Evolutionary conservation across 2,888 invertebrate species (phyloP), one percentile per base, ranked within the genome.

Genomic region (Macaria notata): DNA sequence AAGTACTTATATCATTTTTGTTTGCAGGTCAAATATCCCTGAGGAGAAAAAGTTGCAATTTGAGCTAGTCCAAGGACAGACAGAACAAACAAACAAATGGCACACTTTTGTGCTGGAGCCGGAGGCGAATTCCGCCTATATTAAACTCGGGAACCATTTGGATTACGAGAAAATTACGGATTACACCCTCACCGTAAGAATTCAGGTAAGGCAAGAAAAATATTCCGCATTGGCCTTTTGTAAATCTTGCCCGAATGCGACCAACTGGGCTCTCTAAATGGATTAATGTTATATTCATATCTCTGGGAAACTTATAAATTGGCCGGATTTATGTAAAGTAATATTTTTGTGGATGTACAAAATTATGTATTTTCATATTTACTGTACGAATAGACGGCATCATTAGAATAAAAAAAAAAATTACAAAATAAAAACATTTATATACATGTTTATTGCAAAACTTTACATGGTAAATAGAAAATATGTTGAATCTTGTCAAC

Each of bases 101-200:
- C 95, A 95, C 70, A 96, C 96, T 0, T 97, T 95, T 74, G 93
- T 94, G 7, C 76, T 94, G 61, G 94, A 94, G 74, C 94, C 95
- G 44, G 94, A 93, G 61, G 94, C 94, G 19, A 94, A 95, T 63
- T 92, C 92, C 2, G 97, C 96, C 4, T 93, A 94, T 64, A 95
- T 98, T 56, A 95, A 94, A 71, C 92, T 97, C 49, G 95, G 95
- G 30, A 94, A 95, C 73, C 92, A 93, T 54, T 92, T 98, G 65
- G 97, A 98, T 87, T 98, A 94, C 78, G 98, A 98, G 86, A 94
- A 94, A 64, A 96, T 96, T 52, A 95, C 95, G 0, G 95, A 96
- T 70, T 98, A 97, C 76, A 95, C 95, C 8, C 91, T 98, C 43
- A 97, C 97, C 39, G 95, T 98, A 72, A 93, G 96, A 68, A 96